Evolutionary conservation across 2,888 invertebrate species (phyloP).

Genomic region (Cloeon dipterum): DNA sequence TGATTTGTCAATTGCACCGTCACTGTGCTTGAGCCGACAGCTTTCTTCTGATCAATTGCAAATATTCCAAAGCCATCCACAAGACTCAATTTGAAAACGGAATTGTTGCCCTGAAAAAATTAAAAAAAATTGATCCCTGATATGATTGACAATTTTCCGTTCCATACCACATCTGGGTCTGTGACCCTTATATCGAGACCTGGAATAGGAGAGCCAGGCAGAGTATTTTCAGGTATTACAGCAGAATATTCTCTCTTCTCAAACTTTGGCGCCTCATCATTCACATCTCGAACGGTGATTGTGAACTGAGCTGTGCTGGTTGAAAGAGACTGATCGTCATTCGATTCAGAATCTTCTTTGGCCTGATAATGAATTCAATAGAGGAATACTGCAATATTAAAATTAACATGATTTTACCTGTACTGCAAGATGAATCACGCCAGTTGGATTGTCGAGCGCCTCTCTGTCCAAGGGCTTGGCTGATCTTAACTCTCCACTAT

Average conservation of each 20-base stretch:
- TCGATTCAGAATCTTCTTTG: slow-evolving; percentile 50
- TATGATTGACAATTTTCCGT: slow-evolving; percentile 19
- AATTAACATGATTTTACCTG: slow-evolving; percentile 25
- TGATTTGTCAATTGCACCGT: slow-evolving; percentile 59
- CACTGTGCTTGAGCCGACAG: slow-evolving; percentile 58
- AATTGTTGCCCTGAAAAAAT: slow-evolving; percentile 47
- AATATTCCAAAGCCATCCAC: slow-evolving; percentile 64
- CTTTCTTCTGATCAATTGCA: slow-evolving; percentile 56
- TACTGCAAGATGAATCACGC: slow-evolving; percentile 52
- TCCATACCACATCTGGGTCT: slow-evolving; percentile 74
- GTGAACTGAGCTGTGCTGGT: slow-evolving; percentile 49
- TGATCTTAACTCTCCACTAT: slow-evolving; percentile 57
- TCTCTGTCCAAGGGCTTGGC: slow-evolving; percentile 71
- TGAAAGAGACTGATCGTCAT: slow-evolving; percentile 40
- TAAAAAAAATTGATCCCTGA: neutral
- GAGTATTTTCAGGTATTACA: slow-evolving; percentile 59
- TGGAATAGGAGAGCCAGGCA: slow-evolving; percentile 56
- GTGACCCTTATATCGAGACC: slow-evolving; percentile 63
- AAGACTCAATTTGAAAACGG: slow-evolving; percentile 54
- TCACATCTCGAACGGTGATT: slow-evolving; percentile 68
- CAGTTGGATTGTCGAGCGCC: slow-evolving; percentile 52
- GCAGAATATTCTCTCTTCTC: slow-evolving; percentile 60
- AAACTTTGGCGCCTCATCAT: slow-evolving; percentile 70
- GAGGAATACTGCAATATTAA: neutral
- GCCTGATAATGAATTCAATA: slow-evolving; percentile 29